A percentile compares a stretch with the other conserved stretches of the same genome.
Evolutionary conservation across 1,140 invertebrate genomes (phyloP).

Genomic region (Cheumatopsyche charites): DNA sequence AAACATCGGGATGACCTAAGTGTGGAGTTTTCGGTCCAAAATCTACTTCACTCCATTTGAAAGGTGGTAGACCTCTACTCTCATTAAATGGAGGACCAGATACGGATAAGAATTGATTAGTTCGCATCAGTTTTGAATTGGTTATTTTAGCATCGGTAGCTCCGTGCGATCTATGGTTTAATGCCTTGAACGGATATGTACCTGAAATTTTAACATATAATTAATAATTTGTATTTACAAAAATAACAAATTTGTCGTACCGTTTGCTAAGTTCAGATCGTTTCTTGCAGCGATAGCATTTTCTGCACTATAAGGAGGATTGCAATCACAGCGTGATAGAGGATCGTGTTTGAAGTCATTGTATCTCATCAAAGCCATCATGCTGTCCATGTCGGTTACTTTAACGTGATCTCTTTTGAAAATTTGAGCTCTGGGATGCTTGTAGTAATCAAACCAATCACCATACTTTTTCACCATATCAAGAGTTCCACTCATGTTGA

Average conservation of each 20-base stretch:
- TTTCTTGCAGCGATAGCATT: conserved; percentile 74
- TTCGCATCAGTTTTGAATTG: conserved; percentile 50
- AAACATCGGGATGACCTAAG: conserved; percentile 68
- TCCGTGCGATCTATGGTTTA: conserved; percentile 71
- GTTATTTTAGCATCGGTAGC: conserved; percentile 71
- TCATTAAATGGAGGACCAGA: conserved; percentile 67
- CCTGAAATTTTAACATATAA: conserved; percentile 49
- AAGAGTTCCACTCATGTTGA: conserved; percentile 67
- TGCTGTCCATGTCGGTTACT: conserved; percentile 62
- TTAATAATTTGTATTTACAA: background rate
- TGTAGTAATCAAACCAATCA: conserved; percentile 74
- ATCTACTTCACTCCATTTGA: conserved; percentile 69
- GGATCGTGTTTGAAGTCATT: conserved; percentile 77
- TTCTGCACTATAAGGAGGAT: conserved; percentile 74
- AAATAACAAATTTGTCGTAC: conserved; percentile 50
- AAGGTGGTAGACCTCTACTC: conserved; percentile 62
- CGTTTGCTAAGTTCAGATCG: conserved; percentile 73
- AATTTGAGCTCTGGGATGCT: conserved; percentile 69
- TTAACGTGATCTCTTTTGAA: conserved; percentile 66
- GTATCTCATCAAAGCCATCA: conserved; percentile 73
- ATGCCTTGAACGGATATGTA: conserved; percentile 67
- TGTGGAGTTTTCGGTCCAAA: conserved; percentile 62
- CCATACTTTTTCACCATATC: conserved; percentile 68
- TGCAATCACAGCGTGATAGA: conserved; percentile 69
- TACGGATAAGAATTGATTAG: conserved; percentile 64